phyloP scores from a whole-genome alignment of 2,797 vertebrate genomes.

The Periparus ater region DNA sequence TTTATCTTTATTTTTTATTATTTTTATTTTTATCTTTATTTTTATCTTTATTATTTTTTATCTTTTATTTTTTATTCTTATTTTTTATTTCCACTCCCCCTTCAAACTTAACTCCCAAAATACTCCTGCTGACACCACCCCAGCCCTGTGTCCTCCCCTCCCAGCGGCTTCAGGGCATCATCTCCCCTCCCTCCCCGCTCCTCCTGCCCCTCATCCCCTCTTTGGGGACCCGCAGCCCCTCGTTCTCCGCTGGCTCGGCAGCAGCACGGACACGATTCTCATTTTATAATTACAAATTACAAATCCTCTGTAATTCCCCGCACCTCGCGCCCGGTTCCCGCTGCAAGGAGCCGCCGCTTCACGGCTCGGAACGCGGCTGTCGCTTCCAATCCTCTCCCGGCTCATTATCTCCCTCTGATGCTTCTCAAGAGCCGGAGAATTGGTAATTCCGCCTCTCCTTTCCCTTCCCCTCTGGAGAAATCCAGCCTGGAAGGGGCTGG shows the following conservation, averaged over 20 bases:
- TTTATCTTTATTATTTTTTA: too few relatives aligned
- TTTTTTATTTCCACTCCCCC: too few relatives aligned
- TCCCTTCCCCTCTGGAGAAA: not conserved
- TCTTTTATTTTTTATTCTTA: too few relatives aligned
- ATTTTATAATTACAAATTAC: slow-evolving; percentile 31
- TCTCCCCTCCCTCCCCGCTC: fast-evolving
- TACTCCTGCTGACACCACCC: not conserved
- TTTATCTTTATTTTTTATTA: too few relatives aligned
- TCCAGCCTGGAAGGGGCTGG: not conserved
- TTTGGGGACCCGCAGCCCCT: not conserved
- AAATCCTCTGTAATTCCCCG: not conserved
- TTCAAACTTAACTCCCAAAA: not conserved
- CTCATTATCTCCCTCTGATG: slow-evolving; percentile 64
- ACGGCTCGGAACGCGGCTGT: slow-evolving; percentile 25
- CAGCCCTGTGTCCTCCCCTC: not conserved
- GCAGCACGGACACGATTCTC: slow-evolving; percentile 27
- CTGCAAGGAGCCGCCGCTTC: slow-evolving; percentile 29
- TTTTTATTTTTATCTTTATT: too few relatives aligned
- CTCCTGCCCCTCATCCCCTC: fast-evolving
- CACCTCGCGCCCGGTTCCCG: slow-evolving; percentile 21
- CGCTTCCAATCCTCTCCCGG: slow-evolving; percentile 55
- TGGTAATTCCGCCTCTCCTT: slow-evolving; percentile 49
- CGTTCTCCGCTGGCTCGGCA: not conserved
- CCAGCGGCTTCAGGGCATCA: fast-evolving
- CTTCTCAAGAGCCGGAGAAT: slow-evolving; percentile 56